These are phyloP conservation scores for Tetrax tetrax DNA, from an alignment of 2,113 vertebrate species.

Conservation along the genomic window DNA sequence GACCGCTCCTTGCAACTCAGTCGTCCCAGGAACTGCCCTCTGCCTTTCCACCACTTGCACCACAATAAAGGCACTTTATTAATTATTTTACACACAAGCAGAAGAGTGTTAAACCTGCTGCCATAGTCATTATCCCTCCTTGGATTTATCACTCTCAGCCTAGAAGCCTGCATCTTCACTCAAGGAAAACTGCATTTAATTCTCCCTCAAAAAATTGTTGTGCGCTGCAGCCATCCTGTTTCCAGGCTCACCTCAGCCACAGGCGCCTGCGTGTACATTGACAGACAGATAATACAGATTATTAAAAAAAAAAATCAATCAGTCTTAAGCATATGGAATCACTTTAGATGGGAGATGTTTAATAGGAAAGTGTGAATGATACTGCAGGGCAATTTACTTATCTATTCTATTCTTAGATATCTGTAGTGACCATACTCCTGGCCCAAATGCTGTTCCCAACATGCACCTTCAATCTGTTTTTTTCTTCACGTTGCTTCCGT, in stretches of 20 bases:
- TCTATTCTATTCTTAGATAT: not conserved
- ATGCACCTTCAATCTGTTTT: slow-evolving; percentile 28
- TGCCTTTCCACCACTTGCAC: not conserved
- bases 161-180: not conserved
- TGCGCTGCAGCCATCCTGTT: not conserved
- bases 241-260: not conserved
- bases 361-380: not conserved
- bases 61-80: not conserved
- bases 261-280: not conserved
- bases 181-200: not conserved
- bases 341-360: not conserved
- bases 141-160: not conserved
- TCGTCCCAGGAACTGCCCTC: not conserved
- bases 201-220: not conserved
- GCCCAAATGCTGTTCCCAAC: not conserved
- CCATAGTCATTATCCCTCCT: not conserved
- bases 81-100: not conserved
- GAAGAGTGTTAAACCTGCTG: not conserved
- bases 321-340: not conserved
- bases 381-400: not conserved
- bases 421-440: not conserved
- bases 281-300: not conserved
- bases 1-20: not conserved
- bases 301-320: not conserved
- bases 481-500: not conserved